Evolutionary conservation across 2,113 vertebrate species (phyloP).

Genomic region (Cebidichthys violaceus): DNA sequence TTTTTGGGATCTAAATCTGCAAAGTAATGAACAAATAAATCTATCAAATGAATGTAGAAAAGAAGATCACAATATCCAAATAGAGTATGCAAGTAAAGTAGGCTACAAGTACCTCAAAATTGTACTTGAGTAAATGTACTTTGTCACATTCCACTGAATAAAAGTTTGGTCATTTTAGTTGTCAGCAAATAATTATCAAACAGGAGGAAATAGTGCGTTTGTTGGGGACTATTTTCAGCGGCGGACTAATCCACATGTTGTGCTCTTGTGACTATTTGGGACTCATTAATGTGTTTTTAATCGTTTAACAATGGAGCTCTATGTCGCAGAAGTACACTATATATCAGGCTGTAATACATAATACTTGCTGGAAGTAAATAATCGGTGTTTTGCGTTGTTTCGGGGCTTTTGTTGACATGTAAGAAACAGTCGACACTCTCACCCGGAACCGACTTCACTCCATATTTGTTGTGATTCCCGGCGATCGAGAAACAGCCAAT

Average conservation of each 20-base stretch:
- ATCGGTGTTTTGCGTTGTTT: not conserved
- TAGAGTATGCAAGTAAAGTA: not conserved
- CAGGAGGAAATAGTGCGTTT: not conserved
- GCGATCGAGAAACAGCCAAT: conserved; percentile 52
- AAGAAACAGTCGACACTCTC: not conserved
- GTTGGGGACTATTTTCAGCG: not conserved
- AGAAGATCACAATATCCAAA: not conserved
- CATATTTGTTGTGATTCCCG: conserved; percentile 64
- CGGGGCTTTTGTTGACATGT: not conserved
- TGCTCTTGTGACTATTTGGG: not conserved
- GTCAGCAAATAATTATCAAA: not conserved
- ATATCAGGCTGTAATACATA: no score
- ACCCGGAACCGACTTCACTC: not conserved
- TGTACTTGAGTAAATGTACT: not conserved
- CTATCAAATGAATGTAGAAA: not conserved
- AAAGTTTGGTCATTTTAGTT: not conserved
- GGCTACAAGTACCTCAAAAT: not conserved
- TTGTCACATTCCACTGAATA: not conserved
- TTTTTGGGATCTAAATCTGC: not conserved
- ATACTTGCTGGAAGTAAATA: not conserved
- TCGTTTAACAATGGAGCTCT: not conserved
- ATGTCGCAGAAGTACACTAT: no score
- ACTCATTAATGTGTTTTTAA: not conserved
- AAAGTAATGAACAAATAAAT: no score
- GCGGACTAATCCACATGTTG: not conserved